Evolutionary conservation across 2,113 vertebrate genomes (phyloP).

Genomic region (Ornithorhynchus anatinus): DNA sequence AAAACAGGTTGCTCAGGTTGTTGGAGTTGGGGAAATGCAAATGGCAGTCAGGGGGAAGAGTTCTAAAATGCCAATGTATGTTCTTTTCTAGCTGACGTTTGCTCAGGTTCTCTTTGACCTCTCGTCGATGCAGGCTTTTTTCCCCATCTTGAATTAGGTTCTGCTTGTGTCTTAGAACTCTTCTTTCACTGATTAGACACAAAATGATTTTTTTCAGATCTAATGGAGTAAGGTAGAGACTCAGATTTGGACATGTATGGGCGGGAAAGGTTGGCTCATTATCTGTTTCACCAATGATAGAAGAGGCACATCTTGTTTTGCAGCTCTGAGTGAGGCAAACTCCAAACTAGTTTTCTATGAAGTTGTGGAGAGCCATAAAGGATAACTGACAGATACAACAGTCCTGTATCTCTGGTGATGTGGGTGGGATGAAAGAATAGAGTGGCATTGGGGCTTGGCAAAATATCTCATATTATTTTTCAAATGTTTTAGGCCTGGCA

Average conservation of each 20-base stretch:
- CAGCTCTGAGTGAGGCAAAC: not conserved
- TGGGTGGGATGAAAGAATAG: constrained; percentile 6
- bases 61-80: too few relatives aligned
- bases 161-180: not conserved
- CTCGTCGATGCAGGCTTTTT: too few relatives aligned
- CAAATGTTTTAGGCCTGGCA: constrained; percentile 43
- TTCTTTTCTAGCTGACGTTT: too few relatives aligned
- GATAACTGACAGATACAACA: not conserved
- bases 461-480: constrained; percentile 29
- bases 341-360: not conserved
- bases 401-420: not conserved
- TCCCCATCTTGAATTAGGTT: not conserved
- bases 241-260: not conserved
- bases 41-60: not conserved
- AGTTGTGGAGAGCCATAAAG: not conserved
- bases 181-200: not conserved
- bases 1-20: constrained; percentile 46
- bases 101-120: too few relatives aligned
- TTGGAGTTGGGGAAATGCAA: not conserved
- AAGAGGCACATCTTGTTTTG: not conserved
- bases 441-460: constrained; percentile 29
- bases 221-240: not conserved
- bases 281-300: not conserved
- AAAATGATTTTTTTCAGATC: not conserved
- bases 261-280: not conserved